Percentiles rank a stretch among this genome's conserved stretches.
Conservation (phyloP, 2,113 vertebrate genomes). For the Tyrannus savana region DNA sequence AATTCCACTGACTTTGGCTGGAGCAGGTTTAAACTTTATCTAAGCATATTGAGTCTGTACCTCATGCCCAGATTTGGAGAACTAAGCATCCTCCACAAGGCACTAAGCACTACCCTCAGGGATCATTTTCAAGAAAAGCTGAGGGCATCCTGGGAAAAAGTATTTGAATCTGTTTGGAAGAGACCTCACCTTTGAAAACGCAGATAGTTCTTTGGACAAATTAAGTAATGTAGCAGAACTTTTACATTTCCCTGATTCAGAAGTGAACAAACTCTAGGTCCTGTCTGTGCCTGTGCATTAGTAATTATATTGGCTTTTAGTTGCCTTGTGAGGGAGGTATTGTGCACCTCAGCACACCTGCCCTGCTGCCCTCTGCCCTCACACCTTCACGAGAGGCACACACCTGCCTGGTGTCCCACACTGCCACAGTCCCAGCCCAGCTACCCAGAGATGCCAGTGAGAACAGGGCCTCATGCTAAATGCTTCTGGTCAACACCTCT, state of each 20-base stretch:
- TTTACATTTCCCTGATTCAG: neutral
- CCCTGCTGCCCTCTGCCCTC: neutral
- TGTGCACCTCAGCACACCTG: neutral
- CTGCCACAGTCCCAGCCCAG: too few relatives aligned
- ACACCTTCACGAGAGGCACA: accelerated
- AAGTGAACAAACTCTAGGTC: neutral
- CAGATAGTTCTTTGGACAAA: neutral
- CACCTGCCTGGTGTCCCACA: accelerated
- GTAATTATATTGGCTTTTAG: neutral
- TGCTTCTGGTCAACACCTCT: neutral
- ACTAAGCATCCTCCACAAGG: neutral
- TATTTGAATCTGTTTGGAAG: neutral
- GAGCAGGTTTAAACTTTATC: neutral
- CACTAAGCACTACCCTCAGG: neutral
- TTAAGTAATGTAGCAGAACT: neutral
- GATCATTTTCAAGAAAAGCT: neutral
- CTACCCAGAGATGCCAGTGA: neutral
- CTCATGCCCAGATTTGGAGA: neutral
- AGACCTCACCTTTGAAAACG: neutral
- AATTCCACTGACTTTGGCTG: neutral
- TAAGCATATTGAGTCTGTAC: neutral
- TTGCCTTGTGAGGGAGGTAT: neutral
- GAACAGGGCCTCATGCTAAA: neutral
- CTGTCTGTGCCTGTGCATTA: neutral
- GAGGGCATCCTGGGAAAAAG: neutral